Conservation (phyloP, 2,888 invertebrate genomes). For the Chloroclysta siterata region DNA sequence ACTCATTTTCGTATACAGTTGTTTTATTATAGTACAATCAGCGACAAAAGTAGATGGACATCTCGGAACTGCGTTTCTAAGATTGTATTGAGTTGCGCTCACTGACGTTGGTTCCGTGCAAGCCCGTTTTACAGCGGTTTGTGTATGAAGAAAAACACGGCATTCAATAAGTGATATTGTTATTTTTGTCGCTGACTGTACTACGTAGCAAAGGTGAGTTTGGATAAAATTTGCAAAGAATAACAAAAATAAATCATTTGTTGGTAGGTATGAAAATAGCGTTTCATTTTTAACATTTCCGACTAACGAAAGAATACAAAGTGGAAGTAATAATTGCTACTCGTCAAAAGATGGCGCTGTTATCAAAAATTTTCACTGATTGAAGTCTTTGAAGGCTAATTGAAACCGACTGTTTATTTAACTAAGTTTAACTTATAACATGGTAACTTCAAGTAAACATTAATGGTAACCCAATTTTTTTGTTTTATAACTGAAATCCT, state of each 20-base stretch:
- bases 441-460: conserved; percentile 24
- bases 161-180: no score
- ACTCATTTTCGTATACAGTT: not conserved
- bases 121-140: no score
- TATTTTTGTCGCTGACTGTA: no score
- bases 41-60: no score
- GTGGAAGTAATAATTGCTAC: not conserved
- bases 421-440: conserved; percentile 4
- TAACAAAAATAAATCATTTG: not conserved
- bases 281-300: not conserved
- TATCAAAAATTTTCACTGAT: not conserved
- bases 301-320: not conserved
- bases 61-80: no score
- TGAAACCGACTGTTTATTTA: conserved; percentile 2
- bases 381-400: not conserved
- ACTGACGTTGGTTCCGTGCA: no score
- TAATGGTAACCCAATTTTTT: conserved; percentile 19
- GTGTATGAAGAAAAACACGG: no score
- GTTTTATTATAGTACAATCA: not conserved
- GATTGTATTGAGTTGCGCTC: no score
- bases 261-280: not conserved
- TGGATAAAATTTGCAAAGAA: not conserved
- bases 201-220: no score
- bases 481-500: not conserved
- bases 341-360: conserved; percentile 15